Evolutionary conservation across 1,140 invertebrate genomes (phyloP).

Genomic region (Zaprionus capensis): DNA sequence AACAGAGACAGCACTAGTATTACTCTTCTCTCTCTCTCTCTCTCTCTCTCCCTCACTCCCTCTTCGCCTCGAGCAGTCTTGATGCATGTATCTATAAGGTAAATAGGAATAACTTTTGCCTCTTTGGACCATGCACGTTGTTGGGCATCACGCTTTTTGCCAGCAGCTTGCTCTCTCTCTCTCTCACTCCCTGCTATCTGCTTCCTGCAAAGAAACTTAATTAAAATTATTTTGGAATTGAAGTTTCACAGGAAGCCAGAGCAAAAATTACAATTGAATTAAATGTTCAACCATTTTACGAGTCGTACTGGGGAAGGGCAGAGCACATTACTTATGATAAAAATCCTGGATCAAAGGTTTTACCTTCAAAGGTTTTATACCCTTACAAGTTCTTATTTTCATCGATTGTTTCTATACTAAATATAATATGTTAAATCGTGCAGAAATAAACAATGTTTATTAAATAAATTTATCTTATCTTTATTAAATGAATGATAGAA

Average conservation of each 20-base stretch:
- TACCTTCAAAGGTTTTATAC: too few relatives aligned
- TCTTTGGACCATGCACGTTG: not conserved
- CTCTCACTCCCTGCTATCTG: not conserved
- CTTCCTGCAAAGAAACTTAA: constrained; percentile 17
- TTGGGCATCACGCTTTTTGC: constrained; percentile 7
- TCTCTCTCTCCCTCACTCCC: too few relatives aligned
- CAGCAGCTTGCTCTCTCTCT: not conserved
- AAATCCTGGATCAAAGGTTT: too few relatives aligned
- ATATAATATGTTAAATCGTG: too few relatives aligned
- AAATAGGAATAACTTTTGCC: constrained; percentile 57
- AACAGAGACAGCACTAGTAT: not conserved
- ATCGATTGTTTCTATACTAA: too few relatives aligned
- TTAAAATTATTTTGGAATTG: constrained; percentile 24
- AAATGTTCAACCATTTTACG: not conserved
- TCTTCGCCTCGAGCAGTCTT: constrained; percentile 17
- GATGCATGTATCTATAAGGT: constrained; percentile 63
- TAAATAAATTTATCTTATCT: too few relatives aligned
- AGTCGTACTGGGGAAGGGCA: too few relatives aligned
- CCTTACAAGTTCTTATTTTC: too few relatives aligned
- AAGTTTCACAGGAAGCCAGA: constrained; percentile 3
- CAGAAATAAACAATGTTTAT: too few relatives aligned
- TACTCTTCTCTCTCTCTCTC: not conserved
- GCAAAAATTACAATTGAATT: not conserved
- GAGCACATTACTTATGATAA: too few relatives aligned
- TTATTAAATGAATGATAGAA: too few relatives aligned